phyloP scores from a whole-genome alignment of 2,797 vertebrate species.

The Dallia pectoralis region DNA sequence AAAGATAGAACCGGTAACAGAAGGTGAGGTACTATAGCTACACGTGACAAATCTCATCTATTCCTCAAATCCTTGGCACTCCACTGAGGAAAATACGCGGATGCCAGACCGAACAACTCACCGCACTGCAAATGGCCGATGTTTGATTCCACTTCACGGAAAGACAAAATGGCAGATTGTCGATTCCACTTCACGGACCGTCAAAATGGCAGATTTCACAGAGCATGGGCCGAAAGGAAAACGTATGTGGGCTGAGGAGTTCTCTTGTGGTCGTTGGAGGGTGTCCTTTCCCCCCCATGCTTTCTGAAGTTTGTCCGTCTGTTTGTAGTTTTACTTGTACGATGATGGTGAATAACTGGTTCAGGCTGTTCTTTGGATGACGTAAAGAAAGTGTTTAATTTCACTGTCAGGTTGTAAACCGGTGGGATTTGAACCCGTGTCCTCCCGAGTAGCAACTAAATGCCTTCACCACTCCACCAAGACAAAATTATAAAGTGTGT shows the following conservation, averaged over 20 bases:
- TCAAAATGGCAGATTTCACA: neutral
- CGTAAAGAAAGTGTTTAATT: slow-evolving; percentile 85
- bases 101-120: slow-evolving; percentile 40
- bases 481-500: neutral
- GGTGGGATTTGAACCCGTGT: neutral
- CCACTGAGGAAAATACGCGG: slow-evolving; percentile 43
- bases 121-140: slow-evolving; percentile 43
- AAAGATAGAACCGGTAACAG: slow-evolving; percentile 59
- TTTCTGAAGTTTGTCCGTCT: slow-evolving; percentile 43
- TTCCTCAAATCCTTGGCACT: slow-evolving; percentile 75
- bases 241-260: neutral
- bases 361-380: slow-evolving; percentile 93
- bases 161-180: neutral
- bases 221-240: neutral
- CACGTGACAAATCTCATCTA: slow-evolving; percentile 41
- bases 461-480: neutral
- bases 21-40: slow-evolving; percentile 68
- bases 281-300: slow-evolving; percentile 12
- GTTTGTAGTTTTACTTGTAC: slow-evolving; percentile 49
- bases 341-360: slow-evolving; percentile 77
- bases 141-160: slow-evolving; percentile 35
- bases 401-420: slow-evolving; percentile 70
- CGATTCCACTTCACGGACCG: neutral
- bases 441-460: neutral
- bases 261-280: slow-evolving; percentile 45